These are phyloP conservation scores for Mesopsocus fuscifrons DNA, from an alignment of 2,888 invertebrate species.

Conservation along the genomic window DNA sequence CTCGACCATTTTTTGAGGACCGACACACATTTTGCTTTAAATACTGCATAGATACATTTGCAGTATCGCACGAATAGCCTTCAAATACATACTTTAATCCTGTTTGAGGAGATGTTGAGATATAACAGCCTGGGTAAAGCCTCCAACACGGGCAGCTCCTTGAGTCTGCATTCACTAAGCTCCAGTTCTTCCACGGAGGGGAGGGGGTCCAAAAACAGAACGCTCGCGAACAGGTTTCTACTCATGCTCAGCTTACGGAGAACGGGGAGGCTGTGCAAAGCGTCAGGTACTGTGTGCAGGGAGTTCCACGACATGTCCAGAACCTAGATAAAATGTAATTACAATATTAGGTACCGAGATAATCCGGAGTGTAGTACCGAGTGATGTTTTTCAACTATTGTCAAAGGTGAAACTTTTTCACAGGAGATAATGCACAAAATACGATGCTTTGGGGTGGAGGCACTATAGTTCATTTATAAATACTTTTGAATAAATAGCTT, in stretches of 20 bases:
- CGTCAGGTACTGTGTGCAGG: not conserved
- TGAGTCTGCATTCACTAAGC: not conserved
- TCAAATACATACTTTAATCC: slow-evolving; percentile 1
- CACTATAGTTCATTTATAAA: too few species aligned
- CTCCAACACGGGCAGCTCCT: not conserved
- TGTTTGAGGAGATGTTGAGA: not conserved
- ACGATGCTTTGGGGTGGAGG: too few species aligned
- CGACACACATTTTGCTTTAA: too few species aligned
- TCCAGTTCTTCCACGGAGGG: not conserved
- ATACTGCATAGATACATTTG: too few species aligned
- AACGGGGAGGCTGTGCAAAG: not conserved
- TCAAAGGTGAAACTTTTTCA: too few species aligned
- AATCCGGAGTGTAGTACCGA: too few species aligned
- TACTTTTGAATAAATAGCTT: too few species aligned
- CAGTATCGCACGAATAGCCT: too few species aligned
- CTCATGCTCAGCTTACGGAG: not conserved
- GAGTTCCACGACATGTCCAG: not conserved
- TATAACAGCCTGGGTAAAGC: not conserved
- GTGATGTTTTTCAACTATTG: too few species aligned
- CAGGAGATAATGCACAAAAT: too few species aligned
- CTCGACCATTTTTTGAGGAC: too few species aligned
- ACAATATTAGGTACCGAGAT: too few species aligned
- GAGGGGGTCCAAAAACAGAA: not conserved
- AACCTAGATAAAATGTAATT: slow-evolving; percentile 6
- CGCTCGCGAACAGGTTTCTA: not conserved